Evolutionary conservation across 37 sponge, comb jelly and placozoan genomes (phyloP).

Genomic region (Mnemiopsis leidyi): DNA sequence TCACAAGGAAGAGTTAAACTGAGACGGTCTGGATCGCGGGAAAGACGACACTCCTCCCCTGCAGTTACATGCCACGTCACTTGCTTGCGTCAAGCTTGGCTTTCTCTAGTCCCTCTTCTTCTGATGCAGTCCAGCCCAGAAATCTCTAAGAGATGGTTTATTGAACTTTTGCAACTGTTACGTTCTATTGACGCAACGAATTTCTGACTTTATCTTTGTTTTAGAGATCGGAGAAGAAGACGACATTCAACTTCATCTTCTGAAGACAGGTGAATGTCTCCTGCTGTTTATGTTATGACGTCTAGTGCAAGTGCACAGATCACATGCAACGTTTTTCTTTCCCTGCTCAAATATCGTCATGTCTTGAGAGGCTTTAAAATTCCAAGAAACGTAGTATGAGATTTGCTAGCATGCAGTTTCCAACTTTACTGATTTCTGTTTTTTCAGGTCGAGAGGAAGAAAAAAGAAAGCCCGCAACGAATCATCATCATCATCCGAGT

Average conservation of each 20-base stretch:
- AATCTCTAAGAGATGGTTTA: neutral
- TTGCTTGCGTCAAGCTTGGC: neutral
- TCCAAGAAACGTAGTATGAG: too few species aligned
- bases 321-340: too few species aligned
- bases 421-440: neutral
- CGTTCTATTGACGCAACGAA: neutral
- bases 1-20: neutral
- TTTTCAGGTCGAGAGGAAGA: slow-evolving; percentile 59
- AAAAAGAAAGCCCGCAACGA: slow-evolving; percentile 49
- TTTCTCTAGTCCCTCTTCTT: neutral
- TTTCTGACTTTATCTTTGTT: neutral
- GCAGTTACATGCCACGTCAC: slow-evolving; percentile 55
- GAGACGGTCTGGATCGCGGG: neutral
- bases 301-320: too few species aligned
- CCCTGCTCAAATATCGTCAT: too few species aligned
- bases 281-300: too few species aligned
- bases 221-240: neutral
- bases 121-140: neutral
- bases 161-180: neutral
- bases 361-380: too few species aligned
- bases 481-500: slow-evolving; percentile 57
- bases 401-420: too few species aligned
- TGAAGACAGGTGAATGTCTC: neutral
- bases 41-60: neutral
- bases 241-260: slow-evolving; percentile 33